Conservation (phyloP, 1,140 invertebrate genomes). For the Mylabris phalerata region DNA sequence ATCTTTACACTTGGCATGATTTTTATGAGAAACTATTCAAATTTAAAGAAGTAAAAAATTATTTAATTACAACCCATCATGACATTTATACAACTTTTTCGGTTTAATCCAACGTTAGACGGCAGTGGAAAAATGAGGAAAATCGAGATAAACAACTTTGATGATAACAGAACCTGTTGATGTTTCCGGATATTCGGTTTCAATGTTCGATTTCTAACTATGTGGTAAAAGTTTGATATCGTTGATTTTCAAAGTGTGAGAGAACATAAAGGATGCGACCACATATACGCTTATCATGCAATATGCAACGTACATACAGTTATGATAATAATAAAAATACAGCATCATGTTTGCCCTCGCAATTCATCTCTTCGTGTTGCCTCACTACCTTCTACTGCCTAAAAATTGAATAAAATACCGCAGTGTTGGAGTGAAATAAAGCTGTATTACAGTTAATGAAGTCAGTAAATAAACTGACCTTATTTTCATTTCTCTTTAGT, state of each 20-base stretch:
- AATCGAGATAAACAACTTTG: not conserved
- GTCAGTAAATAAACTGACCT: constrained; percentile 26
- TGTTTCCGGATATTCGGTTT: not conserved
- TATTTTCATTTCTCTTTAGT: constrained; percentile 8
- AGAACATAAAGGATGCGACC: constrained; percentile 4
- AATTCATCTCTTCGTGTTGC: constrained; percentile 12
- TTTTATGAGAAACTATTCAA: not conserved
- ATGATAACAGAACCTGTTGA: not conserved
- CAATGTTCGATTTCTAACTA: not conserved
- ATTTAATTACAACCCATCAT: no score
- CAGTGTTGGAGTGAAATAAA: constrained; percentile 25
- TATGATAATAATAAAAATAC: constrained; percentile 27
- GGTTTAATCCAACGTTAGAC: no score
- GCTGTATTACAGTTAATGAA: constrained; percentile 30
- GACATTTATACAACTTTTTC: no score
- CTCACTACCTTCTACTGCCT: constrained; percentile 3
- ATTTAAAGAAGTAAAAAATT: no score
- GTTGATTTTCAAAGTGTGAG: constrained; percentile 9
- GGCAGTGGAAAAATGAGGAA: not conserved
- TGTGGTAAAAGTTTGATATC: constrained; percentile 3
- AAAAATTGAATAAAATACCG: constrained; percentile 32
- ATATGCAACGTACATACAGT: constrained; percentile 28
- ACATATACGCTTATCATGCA: constrained; percentile 26
- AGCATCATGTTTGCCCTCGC: constrained; percentile 10
- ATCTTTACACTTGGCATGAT: not conserved